phyloP scores from a whole-genome alignment of 2,113 vertebrate species.

The Archilochus colubris region DNA sequence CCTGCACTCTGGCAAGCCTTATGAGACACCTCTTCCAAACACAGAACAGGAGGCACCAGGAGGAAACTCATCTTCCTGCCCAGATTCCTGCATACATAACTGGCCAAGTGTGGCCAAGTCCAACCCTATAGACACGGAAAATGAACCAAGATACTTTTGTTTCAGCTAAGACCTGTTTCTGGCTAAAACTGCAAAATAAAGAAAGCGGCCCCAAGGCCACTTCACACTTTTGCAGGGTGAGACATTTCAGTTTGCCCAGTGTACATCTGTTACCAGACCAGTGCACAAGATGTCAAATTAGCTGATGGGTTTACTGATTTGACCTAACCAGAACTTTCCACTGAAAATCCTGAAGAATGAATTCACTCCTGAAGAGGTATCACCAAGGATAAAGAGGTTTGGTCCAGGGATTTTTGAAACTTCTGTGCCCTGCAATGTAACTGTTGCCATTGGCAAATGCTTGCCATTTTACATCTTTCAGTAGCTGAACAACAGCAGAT shows the following conservation, averaged over 20 bases:
- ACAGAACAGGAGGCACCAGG: not conserved
- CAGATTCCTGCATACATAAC: not conserved
- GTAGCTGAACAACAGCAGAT: not conserved
- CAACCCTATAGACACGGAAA: not conserved
- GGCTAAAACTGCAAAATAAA: not conserved
- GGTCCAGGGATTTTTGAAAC: not conserved
- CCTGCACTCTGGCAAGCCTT: not conserved
- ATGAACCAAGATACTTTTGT: not conserved
- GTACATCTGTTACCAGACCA: not conserved
- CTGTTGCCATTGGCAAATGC: not conserved
- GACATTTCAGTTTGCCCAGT: not conserved
- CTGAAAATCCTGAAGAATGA: fast-evolving
- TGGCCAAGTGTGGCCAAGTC: not conserved
- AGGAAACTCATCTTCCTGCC: not conserved
- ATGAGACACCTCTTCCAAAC: not conserved
- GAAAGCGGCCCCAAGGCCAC: not conserved
- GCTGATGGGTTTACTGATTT: not conserved
- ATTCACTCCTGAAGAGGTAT: fast-evolving
- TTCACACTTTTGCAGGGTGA: not conserved
- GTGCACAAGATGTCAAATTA: fast-evolving
- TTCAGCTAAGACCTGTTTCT: not conserved
- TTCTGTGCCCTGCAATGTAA: not conserved
- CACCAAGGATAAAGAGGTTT: not conserved
- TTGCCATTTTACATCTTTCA: not conserved
- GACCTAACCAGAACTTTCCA: not conserved